Conservation (phyloP, 1,140 invertebrate genomes). For the Tetramorium simillimum region DNA sequence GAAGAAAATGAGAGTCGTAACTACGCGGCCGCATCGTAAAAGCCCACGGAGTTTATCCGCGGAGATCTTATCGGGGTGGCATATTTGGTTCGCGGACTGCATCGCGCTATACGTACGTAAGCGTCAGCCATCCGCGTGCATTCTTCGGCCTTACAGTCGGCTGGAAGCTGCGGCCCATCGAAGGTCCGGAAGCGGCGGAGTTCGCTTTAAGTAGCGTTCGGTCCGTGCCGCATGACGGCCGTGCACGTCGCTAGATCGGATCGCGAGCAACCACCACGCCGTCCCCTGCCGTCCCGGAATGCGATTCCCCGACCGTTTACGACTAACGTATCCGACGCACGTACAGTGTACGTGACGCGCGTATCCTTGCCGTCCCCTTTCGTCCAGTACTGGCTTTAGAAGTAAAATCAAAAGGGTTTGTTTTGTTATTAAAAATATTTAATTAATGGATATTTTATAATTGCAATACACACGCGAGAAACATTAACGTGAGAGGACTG, state of each 20-base stretch:
- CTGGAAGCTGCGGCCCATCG: background rate
- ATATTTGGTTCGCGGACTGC: constrained; percentile 33
- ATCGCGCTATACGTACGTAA: background rate
- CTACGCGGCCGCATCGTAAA: constrained; percentile 39
- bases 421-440: background rate
- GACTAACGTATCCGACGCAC: constrained; percentile 76
- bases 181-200: constrained; percentile 7
- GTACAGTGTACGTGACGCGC: constrained; percentile 73
- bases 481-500: background rate
- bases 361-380: constrained; percentile 29
- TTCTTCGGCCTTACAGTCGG: constrained; percentile 10
- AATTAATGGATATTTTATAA: background rate
- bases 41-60: constrained; percentile 13
- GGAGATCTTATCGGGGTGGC: constrained; percentile 47
- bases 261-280: constrained; percentile 49
- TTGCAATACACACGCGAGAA: too few relatives aligned
- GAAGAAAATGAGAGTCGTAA: constrained; percentile 31
- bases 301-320: constrained; percentile 71
- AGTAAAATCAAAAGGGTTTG: background rate
- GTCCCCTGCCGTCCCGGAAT: constrained; percentile 39
- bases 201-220: constrained; percentile 65
- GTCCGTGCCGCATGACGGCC: constrained; percentile 46
- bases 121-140: constrained; percentile 1
- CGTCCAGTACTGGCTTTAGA: constrained; percentile 52
- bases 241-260: constrained; percentile 63